Evolutionary conservation across 2,888 invertebrate species (phyloP).

Genomic region (Cantharis flavilabris): DNA sequence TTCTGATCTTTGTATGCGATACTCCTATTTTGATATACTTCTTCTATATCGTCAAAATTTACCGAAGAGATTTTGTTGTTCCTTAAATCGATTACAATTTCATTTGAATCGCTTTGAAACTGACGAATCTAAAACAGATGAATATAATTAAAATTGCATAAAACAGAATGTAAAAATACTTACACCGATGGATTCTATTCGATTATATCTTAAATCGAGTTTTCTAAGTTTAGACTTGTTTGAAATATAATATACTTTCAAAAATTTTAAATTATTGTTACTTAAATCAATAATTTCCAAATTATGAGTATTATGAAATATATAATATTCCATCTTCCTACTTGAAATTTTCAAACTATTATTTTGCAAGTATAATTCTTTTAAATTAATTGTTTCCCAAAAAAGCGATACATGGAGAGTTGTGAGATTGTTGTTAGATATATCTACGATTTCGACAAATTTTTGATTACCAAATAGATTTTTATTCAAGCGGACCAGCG

Average conservation of each 20-base stretch:
- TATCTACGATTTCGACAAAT: not conserved
- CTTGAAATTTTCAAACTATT: constrained; percentile 67
- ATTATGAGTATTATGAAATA: not conserved
- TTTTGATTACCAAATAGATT: not conserved
- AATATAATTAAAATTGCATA: not conserved
- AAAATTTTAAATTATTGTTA: not conserved
- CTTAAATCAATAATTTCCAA: not conserved
- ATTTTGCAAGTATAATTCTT: constrained; percentile 65
- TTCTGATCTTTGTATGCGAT: not conserved
- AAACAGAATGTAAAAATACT: not conserved
- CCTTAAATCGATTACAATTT: constrained; percentile 62
- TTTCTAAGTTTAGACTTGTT: not conserved
- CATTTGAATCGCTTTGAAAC: not conserved
- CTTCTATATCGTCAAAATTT: constrained; percentile 44
- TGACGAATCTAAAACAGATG: not conserved
- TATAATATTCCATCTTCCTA: constrained; percentile 42
- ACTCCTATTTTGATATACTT: not conserved
- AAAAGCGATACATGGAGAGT: constrained; percentile 58
- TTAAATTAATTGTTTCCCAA: constrained; percentile 60
- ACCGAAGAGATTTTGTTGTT: constrained; percentile 62
- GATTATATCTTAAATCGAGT: not conserved
- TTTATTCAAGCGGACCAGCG: not conserved
- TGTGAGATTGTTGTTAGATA: not conserved
- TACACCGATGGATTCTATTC: not conserved
- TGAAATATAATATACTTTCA: not conserved